phyloP scores from a whole-genome alignment of 92 coral and sea anemone genomes.

The Epizoanthus illoricatus region DNA sequence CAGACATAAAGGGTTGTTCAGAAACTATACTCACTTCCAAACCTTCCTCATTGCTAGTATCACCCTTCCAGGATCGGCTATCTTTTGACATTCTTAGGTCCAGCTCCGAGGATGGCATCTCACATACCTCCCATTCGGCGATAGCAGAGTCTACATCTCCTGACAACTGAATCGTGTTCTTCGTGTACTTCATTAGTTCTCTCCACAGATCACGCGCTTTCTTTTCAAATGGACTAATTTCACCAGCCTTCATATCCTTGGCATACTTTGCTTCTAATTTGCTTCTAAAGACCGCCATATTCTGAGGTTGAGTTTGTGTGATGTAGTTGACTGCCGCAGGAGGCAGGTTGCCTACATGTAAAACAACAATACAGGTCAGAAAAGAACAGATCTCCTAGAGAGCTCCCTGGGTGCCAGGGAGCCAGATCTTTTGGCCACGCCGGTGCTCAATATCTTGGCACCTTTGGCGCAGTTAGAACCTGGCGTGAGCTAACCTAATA shows the following conservation, averaged over 20 bases:
- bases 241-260: background rate
- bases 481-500: too few relatives aligned
- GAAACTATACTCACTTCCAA: background rate
- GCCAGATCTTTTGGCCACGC: background rate
- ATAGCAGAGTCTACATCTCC: background rate
- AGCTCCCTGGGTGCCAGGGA: background rate
- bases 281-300: constrained; percentile 3
- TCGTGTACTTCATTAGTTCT: background rate
- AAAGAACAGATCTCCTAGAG: background rate
- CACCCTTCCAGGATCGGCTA: too few relatives aligned
- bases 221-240: background rate
- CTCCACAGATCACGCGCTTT: constrained; percentile 4
- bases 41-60: background rate
- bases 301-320: constrained; percentile 9
- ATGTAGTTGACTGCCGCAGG: constrained; percentile 11
- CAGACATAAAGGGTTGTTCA: too few relatives aligned
- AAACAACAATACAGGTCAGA: background rate
- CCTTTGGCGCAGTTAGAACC: too few relatives aligned
- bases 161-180: background rate
- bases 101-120: background rate
- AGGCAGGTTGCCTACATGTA: constrained; percentile 2
- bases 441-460: too few relatives aligned
- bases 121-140: background rate
- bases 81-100: background rate
- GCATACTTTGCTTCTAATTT: constrained; percentile 8